Conservation (phyloP, 2,888 invertebrate genomes). For the Catotricha subobsoleta region DNA sequence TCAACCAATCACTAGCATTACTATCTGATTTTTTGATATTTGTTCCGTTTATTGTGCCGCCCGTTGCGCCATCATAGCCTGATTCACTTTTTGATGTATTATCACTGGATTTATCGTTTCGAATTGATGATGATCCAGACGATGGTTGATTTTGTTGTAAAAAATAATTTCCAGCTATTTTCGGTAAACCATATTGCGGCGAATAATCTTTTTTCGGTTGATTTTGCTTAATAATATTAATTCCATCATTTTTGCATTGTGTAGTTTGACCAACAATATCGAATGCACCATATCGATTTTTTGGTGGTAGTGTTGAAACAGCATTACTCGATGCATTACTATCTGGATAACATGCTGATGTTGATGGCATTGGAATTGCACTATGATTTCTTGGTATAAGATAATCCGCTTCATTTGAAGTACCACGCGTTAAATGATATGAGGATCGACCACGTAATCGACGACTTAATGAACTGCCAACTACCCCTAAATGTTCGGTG, state of each 20-base stretch:
- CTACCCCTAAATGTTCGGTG: constrained; percentile 79
- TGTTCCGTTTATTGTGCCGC: constrained; percentile 3
- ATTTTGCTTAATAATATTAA: constrained; percentile 15
- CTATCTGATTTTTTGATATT: constrained; percentile 17
- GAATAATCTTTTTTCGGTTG: constrained; percentile 15
- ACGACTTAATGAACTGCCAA: constrained; percentile 61
- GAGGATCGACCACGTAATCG: constrained; percentile 57
- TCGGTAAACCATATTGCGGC: constrained; percentile 15
- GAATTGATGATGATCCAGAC: constrained; percentile 9
- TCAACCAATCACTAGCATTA: constrained; percentile 17
- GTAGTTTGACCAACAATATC: neutral
- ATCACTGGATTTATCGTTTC: constrained; percentile 1
- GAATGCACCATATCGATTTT: constrained; percentile 5
- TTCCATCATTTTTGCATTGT: constrained; percentile 10
- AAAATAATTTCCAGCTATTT: constrained; percentile 14
- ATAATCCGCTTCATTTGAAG: constrained; percentile 34
- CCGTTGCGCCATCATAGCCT: constrained; percentile 12
- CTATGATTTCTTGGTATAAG: constrained; percentile 18
- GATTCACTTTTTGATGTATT: constrained; percentile 12
- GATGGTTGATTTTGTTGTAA: constrained; percentile 3
- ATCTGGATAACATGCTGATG: constrained; percentile 7
- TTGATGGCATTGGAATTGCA: constrained; percentile 13
- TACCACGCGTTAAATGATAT: constrained; percentile 55
- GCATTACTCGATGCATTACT: neutral
- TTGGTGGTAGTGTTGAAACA: neutral